These are phyloP conservation scores for Pimpla rufipes DNA, from an alignment of 2,888 invertebrate species.

Conservation along the genomic window DNA sequence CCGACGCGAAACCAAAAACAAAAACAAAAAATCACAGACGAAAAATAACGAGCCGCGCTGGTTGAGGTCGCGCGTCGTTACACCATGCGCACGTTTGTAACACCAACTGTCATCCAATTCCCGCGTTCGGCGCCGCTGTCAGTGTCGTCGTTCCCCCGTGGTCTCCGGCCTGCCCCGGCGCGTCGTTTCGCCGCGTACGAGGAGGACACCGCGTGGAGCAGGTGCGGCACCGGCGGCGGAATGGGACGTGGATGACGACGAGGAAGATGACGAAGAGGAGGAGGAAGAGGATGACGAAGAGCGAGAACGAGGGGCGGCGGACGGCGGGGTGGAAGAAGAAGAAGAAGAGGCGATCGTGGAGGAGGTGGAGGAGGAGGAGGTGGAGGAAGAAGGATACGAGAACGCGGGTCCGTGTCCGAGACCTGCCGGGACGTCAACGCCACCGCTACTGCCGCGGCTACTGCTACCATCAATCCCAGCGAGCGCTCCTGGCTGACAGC, in stretches of 20 bases:
- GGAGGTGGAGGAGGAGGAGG: slow-evolving; percentile 8
- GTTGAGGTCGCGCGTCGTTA: slow-evolving; percentile 14
- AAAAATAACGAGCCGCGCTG: no score
- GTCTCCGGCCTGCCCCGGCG: no score
- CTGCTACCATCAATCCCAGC: slow-evolving; percentile 59
- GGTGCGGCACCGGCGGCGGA: no score
- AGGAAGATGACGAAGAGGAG: no score
- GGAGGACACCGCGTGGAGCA: background rate
- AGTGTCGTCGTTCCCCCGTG: slow-evolving; percentile 32
- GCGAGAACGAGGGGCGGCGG: background rate
- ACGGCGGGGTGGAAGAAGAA: background rate
- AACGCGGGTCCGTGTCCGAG: slow-evolving; percentile 26
- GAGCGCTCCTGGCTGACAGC: slow-evolving; percentile 65
- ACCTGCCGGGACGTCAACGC: slow-evolving; percentile 59
- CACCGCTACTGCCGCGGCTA: slow-evolving; percentile 47
- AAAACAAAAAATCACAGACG: no score
- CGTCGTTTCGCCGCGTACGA: background rate
- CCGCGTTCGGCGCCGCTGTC: slow-evolving; percentile 17
- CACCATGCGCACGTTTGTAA: slow-evolving; percentile 34
- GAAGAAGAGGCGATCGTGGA: background rate
- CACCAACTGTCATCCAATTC: slow-evolving; percentile 43
- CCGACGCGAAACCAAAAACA: no score
- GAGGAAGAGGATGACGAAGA: background rate
- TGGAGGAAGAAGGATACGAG: background rate
- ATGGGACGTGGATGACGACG: no score